phyloP scores from a whole-genome alignment of 1,140 invertebrate species.

The Musca vetustissima region DNA sequence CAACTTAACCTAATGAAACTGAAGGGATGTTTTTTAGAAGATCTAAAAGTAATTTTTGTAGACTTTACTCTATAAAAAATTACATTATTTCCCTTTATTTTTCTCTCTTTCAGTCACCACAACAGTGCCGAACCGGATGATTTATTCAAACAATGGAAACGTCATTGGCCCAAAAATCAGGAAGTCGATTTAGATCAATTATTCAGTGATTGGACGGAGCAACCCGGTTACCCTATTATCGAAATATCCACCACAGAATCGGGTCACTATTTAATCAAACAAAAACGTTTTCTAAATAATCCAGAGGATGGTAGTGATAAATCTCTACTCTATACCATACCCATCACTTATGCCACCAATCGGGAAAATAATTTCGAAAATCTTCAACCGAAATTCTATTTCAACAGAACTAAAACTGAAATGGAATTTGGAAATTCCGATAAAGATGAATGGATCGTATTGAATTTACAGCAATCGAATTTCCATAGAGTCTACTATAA shows the following conservation, averaged over 20 bases:
- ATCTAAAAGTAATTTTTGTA: no score
- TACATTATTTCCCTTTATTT: no score
- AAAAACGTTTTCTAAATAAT: conserved; percentile 59
- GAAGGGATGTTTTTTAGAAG: no score
- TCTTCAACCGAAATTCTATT: conserved; percentile 57
- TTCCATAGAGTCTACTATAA: conserved; percentile 69
- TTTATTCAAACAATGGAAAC: conserved; percentile 33
- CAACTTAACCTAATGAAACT: no score
- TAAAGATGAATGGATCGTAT: conserved; percentile 51
- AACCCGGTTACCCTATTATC: conserved; percentile 87
- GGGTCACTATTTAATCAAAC: conserved; percentile 19
- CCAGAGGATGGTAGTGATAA: conserved; percentile 41
- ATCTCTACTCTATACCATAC: conserved; percentile 61
- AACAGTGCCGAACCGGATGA: conserved; percentile 32
- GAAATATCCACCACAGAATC: conserved; percentile 56
- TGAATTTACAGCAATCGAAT: conserved; percentile 59
- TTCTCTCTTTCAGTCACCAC: conserved; percentile 29
- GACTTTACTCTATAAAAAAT: no score
- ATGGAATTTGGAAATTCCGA: conserved; percentile 28
- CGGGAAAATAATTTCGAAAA: conserved; percentile 58
- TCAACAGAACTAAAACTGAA: conserved; percentile 36
- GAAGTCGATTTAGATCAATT: conserved; percentile 35
- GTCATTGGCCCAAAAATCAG: conserved; percentile 30
- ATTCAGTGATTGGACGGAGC: conserved; percentile 78
- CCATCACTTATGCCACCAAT: conserved; percentile 62